A percentile compares a stretch with the other conserved stretches of the same genome.
Evolutionary conservation across 2,113 vertebrate species (phyloP).

Genomic region (Pongo abelii): DNA sequence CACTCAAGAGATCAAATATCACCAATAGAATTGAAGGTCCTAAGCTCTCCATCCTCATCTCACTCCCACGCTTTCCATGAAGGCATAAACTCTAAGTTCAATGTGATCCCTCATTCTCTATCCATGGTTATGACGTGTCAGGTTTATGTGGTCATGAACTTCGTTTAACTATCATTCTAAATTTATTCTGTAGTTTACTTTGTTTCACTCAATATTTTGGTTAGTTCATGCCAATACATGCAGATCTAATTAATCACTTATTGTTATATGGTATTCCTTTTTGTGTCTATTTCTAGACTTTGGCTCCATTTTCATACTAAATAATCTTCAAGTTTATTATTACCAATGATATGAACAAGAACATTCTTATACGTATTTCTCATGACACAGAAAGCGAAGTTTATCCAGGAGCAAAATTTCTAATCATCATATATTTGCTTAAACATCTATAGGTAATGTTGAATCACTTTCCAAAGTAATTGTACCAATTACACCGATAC

Average conservation of each 20-base stretch:
- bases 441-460: neutral
- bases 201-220: neutral
- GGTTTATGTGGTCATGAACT: neutral
- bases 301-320: neutral
- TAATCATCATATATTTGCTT: neutral
- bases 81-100: neutral
- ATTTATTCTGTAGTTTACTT: neutral
- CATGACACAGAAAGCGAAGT: neutral
- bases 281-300: neutral
- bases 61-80: neutral
- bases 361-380: neutral
- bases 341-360: neutral
- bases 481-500: neutral
- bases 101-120: neutral
- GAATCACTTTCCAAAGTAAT: neutral
- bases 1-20: neutral
- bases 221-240: neutral
- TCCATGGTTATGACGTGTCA: neutral
- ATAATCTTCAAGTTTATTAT: neutral
- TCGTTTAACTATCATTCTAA: neutral
- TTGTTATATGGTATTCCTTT: rapidly evolving
- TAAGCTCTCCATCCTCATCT: too few species aligned
- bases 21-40: too few species aligned
- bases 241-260: neutral
- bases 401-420: neutral